These are phyloP conservation scores for Phasia obesa DNA, from an alignment of 2,888 invertebrate genomes.

Conservation along the genomic window DNA sequence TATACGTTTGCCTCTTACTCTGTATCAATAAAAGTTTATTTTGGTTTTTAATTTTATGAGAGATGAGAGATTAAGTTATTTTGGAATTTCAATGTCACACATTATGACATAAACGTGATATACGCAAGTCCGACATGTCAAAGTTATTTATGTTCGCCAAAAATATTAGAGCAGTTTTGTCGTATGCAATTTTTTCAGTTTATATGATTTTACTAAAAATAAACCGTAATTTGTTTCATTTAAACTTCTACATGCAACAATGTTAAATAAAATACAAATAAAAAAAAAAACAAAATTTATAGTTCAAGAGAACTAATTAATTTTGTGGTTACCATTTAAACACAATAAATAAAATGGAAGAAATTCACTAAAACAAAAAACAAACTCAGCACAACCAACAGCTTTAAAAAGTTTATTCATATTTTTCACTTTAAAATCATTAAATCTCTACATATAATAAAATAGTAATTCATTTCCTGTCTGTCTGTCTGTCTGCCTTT, in stretches of 20 bases:
- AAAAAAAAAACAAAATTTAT: slow-evolving; percentile 21
- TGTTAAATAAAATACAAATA: background rate
- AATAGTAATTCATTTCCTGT: no score
- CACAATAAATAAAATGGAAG: slow-evolving; percentile 23
- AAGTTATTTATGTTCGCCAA: slow-evolving; percentile 33
- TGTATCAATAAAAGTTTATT: slow-evolving; percentile 4
- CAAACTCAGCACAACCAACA: no score
- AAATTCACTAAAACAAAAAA: no score
- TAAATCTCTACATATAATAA: no score
- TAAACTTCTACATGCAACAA: background rate
- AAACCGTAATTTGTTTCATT: background rate
- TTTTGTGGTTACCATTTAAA: slow-evolving; percentile 15
- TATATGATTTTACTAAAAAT: background rate
- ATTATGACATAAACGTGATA: slow-evolving; percentile 1
- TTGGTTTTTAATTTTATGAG: slow-evolving; percentile 10
- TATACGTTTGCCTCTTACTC: no score
- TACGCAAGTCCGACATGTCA: background rate
- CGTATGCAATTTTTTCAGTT: background rate
- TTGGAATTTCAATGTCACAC: slow-evolving; percentile 15
- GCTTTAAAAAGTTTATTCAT: no score
- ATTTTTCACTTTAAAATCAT: slow-evolving; percentile 19
- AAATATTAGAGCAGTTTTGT: background rate
- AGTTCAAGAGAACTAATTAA: slow-evolving; percentile 1
- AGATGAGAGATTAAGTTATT: slow-evolving; percentile 5
- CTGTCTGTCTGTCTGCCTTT: no score